phyloP scores from a whole-genome alignment of 2,888 invertebrate species.

The Zelleria hepariella region DNA sequence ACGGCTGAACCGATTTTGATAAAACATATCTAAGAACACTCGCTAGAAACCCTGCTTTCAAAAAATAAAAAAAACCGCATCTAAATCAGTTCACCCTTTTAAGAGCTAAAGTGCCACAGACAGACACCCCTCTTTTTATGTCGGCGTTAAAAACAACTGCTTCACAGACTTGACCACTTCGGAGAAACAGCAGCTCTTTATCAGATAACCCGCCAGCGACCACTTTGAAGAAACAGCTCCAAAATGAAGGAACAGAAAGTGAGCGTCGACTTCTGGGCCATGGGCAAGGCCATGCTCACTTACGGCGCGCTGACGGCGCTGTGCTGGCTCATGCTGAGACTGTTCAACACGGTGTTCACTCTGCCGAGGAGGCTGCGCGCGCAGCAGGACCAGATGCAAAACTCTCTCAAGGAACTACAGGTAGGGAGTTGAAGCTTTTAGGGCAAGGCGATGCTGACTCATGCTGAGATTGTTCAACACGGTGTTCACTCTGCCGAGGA shows the following conservation, averaged over 20 bases:
- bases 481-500: conserved; percentile 75
- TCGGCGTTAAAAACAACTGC: too few species aligned
- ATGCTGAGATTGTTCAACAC: conserved; percentile 76
- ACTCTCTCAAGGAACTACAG: conserved; percentile 65
- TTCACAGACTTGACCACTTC: too few species aligned
- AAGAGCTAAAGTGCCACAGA: too few species aligned
- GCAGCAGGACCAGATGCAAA: conserved; percentile 65
- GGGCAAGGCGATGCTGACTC: conserved; percentile 74
- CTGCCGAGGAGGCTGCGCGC: conserved; percentile 73
- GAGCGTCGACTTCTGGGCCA: conserved; percentile 76
- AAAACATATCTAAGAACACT: too few species aligned
- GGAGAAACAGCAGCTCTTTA: too few species aligned
- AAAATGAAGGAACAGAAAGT: conserved; percentile 76
- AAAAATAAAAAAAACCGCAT: too few species aligned
- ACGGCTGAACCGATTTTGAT: too few species aligned
- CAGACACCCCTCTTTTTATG: too few species aligned
- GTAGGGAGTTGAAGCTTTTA: conserved; percentile 19
- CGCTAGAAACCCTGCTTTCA: too few species aligned
- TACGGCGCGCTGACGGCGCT: conserved; percentile 74
- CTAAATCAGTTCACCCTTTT: too few species aligned
- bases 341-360: conserved; percentile 76
- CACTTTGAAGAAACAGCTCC: too few species aligned
- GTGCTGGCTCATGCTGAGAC: conserved; percentile 76
- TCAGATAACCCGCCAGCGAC: too few species aligned
- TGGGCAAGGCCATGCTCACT: conserved; percentile 74